Base-by-base conservation (phyloP, 2,888 invertebrate species). In the Lasioglossum malachurum region DNA sequence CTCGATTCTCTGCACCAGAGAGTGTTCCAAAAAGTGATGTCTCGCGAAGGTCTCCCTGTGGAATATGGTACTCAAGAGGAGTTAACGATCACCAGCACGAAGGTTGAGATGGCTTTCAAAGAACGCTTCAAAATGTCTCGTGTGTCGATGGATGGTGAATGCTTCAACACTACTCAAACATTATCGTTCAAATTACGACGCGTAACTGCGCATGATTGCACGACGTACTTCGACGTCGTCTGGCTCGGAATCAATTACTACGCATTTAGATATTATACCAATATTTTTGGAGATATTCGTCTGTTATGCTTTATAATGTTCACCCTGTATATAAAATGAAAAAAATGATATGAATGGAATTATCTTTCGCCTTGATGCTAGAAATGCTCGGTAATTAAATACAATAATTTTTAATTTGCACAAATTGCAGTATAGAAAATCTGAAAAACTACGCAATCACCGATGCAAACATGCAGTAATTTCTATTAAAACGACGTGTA, bases 61-160 rank as follows among this genome's bases (percentile, higher is more conserved):
- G 90, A 92, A 79, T 90, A 90, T 72, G 91, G 89, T 41, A 90
- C 82, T 44, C 86, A 82, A 23, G 83, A 90, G 57, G 82, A 92
- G 64, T 72, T 92, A 80, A 75, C 84, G 75, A 75, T 82, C 72
- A 72, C 88, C 75, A 88, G 87, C 23, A 82, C 87, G 72, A 87
- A 91, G 86, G 87, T 94, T 83, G 88, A 90, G 75, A 78, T 81
- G n/a, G 78, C 88, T 79, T 88, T 92, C 73, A 92, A 91, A 85
- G 87, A 92, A 44, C 91, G 81, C 71, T 82, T 92, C 57, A 87
- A 83, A 31, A 82, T 80, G 69, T 84, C 89, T n/a, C 88, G 88
- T 80, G 72, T 93, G 44, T 88, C 84, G 35, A 75, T 67, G 71
- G 87, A 92, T 86, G 87, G 90, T 92, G 57, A 60, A 53, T 27